Evolutionary conservation across 2,888 invertebrate species (phyloP).

Genomic region (Cryptocheilus praepositus): DNA sequence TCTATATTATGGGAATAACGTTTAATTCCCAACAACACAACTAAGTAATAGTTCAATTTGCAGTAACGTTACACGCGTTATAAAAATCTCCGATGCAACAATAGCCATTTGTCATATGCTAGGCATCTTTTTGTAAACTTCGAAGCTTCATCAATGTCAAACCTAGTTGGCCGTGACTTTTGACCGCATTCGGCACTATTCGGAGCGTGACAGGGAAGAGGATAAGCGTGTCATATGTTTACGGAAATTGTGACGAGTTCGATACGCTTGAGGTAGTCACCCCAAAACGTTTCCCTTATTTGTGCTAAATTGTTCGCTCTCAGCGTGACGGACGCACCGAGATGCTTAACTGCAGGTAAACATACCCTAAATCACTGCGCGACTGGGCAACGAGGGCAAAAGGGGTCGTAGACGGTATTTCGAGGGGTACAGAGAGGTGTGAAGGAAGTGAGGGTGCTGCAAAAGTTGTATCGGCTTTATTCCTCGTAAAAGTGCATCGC

Average conservation of each 20-base stretch:
- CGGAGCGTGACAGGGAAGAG: too few species aligned
- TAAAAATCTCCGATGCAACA: too few species aligned
- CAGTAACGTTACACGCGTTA: too few species aligned
- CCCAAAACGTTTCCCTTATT: constrained; percentile 50
- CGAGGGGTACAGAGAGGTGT: constrained; percentile 19
- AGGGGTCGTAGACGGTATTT: constrained; percentile 23
- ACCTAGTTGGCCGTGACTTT: too few species aligned
- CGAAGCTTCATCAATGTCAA: too few species aligned
- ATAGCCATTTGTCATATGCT: too few species aligned
- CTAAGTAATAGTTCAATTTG: too few species aligned
- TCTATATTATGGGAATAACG: too few species aligned
- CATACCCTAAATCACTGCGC: constrained; percentile 62
- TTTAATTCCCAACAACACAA: too few species aligned
- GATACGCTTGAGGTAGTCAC: constrained; percentile 51
- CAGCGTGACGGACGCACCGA: constrained; percentile 60
- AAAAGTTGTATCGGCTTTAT: constrained; percentile 37
- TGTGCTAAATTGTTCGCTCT: constrained; percentile 51
- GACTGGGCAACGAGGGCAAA: constrained; percentile 17
- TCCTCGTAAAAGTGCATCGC: constrained; percentile 51
- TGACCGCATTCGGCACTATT: too few species aligned
- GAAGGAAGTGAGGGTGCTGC: constrained; percentile 26
- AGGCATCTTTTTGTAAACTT: too few species aligned
- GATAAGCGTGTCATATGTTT: constrained; percentile 53
- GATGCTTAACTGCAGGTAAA: constrained; percentile 67
- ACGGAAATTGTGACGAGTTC: constrained; percentile 59